Base-by-base conservation (phyloP, 1,140 invertebrate species). In the Archivesica marissinica region DNA sequence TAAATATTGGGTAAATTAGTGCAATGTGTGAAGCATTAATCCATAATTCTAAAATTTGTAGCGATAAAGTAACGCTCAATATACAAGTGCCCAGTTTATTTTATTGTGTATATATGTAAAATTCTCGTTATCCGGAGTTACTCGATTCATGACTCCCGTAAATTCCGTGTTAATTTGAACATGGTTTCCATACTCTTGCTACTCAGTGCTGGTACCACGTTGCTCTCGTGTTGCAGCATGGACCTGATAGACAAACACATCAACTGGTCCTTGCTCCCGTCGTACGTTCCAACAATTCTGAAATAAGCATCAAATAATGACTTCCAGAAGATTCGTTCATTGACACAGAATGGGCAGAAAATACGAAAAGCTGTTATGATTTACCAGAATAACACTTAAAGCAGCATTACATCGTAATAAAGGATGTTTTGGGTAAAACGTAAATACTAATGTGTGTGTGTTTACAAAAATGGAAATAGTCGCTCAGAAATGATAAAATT, bases 251-350 rank as follows among this genome's bases (percentile, higher is more conserved):
- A 72, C 25, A 81, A 25, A 41, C 64, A 70, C 0, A 0, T 23
- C 2, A 81, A 54, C 3, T 30, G 28, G 11, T 68, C 64, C 33
- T 56, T 72, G 3, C 28, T 25, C 39, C 25, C n/a, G 41, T 81
- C 79, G 56, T 39, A 81, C 2, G 79, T 81, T 38, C 79, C 79
- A 4, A 81, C 66, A 25, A 81, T 23, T 72, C 79, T 81, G 28
- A 11, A 79, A 78, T 2, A 38, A 15, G 39, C 1, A 39, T 38
- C 13, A 33, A 28, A 28, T 1, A 30, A 30, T 28, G 56, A 61
- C 6, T 13, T 56, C 25, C n/a, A 56, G 7, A 56, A 11, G 7
- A 56, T 56, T 56, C n/a, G 54, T 11, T 30, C 13, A 4, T 23
- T 23, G 38, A 47, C 9, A 11, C 44, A 47, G 9, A 47, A 20